phyloP scores from a whole-genome alignment of 2,888 invertebrate genomes.

The Eretmocerus hayati region DNA sequence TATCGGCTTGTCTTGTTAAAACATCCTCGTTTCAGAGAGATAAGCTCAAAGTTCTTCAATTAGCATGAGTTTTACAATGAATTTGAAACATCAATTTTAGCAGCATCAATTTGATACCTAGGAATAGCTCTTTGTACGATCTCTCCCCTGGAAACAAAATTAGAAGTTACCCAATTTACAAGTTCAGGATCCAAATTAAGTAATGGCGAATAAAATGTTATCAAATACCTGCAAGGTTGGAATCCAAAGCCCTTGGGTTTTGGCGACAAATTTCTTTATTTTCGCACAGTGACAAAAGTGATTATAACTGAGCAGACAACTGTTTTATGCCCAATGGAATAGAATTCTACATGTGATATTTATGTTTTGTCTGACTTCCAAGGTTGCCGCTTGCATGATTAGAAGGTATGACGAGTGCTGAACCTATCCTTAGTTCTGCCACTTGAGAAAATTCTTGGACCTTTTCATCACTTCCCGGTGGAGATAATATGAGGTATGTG shows the following conservation, averaged over 20 bases:
- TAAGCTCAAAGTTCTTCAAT: constrained; percentile 14
- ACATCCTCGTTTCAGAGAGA: constrained; percentile 25
- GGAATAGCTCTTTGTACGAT: constrained; percentile 24
- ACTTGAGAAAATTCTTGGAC: constrained; percentile 31
- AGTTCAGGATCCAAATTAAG: not conserved
- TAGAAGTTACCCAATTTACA: not conserved
- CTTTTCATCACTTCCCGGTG: constrained; percentile 31
- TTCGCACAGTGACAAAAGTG: constrained; percentile 46
- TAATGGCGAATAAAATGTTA: not conserved
- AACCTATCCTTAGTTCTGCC: constrained; percentile 35
- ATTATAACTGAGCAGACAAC: constrained; percentile 33
- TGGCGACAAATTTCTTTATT: constrained; percentile 47
- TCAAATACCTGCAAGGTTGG: constrained; percentile 50
- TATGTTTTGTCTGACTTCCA: constrained; percentile 28
- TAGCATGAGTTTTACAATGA: too few species aligned
- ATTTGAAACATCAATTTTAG: constrained; percentile 6
- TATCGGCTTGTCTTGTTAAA: constrained; percentile 51
- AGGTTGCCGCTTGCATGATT: constrained; percentile 34
- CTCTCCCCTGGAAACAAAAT: constrained; percentile 26
- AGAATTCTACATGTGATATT: constrained; percentile 32
- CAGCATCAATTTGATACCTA: constrained; percentile 24
- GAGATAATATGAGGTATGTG: too few species aligned
- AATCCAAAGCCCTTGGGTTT: constrained; percentile 57
- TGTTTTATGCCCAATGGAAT: constrained; percentile 20
- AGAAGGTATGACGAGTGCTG: constrained; percentile 40